Percentiles rank a stretch among this genome's conserved stretches.
These are phyloP conservation scores for Glaucidium brasilianum DNA, from an alignment of 2,113 vertebrate genomes.

Conservation along the genomic window DNA sequence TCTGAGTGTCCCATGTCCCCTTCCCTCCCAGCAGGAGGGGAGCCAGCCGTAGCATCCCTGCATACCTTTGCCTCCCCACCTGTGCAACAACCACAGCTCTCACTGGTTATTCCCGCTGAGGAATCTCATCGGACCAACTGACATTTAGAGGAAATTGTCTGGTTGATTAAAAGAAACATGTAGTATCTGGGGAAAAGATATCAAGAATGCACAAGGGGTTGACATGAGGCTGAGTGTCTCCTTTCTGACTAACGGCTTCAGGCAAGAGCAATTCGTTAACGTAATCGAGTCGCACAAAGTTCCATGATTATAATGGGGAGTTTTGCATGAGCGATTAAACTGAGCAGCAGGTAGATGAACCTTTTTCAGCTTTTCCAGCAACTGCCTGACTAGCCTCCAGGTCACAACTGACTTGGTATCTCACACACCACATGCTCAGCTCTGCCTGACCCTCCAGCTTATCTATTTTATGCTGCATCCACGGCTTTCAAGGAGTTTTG, in stretches of 20 bases:
- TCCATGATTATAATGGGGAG: neutral
- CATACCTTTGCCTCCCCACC: neutral
- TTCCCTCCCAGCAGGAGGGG: neutral
- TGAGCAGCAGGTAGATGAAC: neutral
- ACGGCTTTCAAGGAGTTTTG: neutral
- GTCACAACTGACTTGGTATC: neutral
- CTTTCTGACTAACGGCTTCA: neutral
- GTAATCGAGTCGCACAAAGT: neutral
- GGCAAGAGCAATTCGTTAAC: neutral
- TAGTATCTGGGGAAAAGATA: neutral
- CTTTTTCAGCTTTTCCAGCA: neutral
- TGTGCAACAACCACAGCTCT: neutral
- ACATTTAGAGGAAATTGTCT: neutral
- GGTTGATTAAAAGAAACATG: neutral
- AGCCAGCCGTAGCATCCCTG: neutral
- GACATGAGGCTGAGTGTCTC: neutral
- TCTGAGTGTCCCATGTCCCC: neutral
- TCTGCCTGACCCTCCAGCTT: neutral
- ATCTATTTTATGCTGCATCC: neutral
- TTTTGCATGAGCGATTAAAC: neutral
- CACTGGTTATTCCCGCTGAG: fast-evolving
- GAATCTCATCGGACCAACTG: neutral
- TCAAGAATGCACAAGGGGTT: neutral
- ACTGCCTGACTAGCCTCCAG: neutral
- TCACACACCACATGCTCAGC: no score